Evolutionary conservation across 2,113 vertebrate genomes (phyloP), one percentile per base, ranked within the genome.

Genomic region (Canis aureus): DNA sequence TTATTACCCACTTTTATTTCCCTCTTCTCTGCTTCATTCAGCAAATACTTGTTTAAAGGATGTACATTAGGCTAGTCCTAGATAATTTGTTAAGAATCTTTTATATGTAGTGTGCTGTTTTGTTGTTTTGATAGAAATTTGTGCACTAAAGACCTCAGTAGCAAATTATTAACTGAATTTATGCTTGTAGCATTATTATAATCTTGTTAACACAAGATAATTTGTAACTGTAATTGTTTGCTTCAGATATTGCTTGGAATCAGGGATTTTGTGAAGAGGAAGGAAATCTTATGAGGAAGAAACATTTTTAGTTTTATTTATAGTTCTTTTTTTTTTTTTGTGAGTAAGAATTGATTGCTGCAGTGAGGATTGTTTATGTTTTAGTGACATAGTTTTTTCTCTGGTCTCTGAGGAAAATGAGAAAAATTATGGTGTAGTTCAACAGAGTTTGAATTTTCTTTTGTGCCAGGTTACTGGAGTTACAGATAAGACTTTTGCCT

Each of bases 241-340:
- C 51, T 51, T 97, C 78, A 95, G 17, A 88, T 59, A 79, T 81
- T 95, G 64, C 62, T 85, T 97, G 62, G 38, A 51, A 79, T 83
- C 69, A 94, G n/a, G 53, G 78, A 89, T 94, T 92, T 96, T 96
- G 57, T 97, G 74, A 94, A 84, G 88, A 96, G 89, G 90, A 96
- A 88, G 90, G 66, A 89, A 91, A 91, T 95, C 32, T 93, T 91
- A 67, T 25, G 66, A 94, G 73, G 62, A 97, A 94, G 87, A 25
- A 89, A 93, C 53, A 38, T 66, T 87, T 93, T 76, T 83, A 66
- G 35, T 94, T 93, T 96, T 92, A 92, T 93, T 94, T 86, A 62
- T 91, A 53, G 71, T 19, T 35, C 12, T 95, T 91, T 95, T 38
- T 38, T 35, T 35, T 35, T 38, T 38, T 95, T 94, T 96, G 20